Evolutionary conservation across 2,797 vertebrate species (phyloP).

Genomic region (Rhodeus uyekii): DNA sequence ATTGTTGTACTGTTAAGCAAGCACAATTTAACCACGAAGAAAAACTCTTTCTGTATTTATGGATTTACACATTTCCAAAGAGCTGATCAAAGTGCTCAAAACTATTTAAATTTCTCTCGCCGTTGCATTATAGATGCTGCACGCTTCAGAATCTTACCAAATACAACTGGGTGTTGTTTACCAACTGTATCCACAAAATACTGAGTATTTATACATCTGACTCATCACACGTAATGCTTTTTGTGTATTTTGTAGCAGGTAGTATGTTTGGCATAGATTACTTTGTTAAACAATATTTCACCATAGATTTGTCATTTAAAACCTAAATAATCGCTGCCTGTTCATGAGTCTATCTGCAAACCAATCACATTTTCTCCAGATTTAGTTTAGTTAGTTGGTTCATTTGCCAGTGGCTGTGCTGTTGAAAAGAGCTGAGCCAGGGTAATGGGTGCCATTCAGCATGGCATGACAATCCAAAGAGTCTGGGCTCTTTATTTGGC

Average conservation of each 20-base stretch:
- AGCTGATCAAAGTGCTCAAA: neutral
- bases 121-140: neutral
- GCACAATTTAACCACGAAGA: no score
- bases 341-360: neutral
- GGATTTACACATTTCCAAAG: neutral
- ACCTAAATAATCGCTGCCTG: neutral
- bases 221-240: no score
- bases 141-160: neutral
- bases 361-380: neutral
- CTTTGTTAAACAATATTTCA: neutral
- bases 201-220: neutral
- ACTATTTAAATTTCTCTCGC: neutral
- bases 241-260: neutral
- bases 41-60: no score
- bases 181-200: neutral
- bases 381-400: slow-evolving; percentile 20
- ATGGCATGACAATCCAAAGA: slow-evolving; percentile 29
- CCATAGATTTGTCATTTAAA: neutral
- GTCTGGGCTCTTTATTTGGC: slow-evolving; percentile 62
- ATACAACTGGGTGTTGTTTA: neutral
- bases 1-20: no score
- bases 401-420: slow-evolving; percentile 6
- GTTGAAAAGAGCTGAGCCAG: slow-evolving; percentile 54
- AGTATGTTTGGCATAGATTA: neutral
- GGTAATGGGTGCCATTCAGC: slow-evolving; percentile 41